Evolutionary conservation across 2,113 vertebrate genomes (phyloP).

Genomic region (Piliocolobus tephrosceles): DNA sequence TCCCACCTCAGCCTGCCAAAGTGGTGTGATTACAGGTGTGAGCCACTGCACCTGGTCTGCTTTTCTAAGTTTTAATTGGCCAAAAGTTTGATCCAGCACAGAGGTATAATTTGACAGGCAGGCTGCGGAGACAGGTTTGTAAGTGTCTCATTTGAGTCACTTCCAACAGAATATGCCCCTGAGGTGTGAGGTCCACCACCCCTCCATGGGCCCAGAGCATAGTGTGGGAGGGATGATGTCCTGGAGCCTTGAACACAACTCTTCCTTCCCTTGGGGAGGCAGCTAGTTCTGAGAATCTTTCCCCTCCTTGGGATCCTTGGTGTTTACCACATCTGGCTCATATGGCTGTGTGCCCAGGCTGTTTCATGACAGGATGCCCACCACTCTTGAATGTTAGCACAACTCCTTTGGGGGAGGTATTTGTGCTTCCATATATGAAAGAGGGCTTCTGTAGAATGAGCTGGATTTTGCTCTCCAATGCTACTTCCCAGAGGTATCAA

Average conservation of each 20-base stretch:
- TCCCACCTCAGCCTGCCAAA: no score
- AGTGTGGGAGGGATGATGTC: not conserved
- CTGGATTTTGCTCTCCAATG: not conserved
- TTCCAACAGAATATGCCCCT: not conserved
- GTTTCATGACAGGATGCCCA: not conserved
- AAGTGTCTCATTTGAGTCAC: not conserved
- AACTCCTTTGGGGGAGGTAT: not conserved
- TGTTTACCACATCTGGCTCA: not conserved
- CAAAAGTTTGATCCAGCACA: not conserved
- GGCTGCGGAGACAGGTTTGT: not conserved
- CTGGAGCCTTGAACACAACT: not conserved
- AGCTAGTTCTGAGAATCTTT: not conserved
- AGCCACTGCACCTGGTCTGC: no score
- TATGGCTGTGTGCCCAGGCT: not conserved
- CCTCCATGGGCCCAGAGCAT: not conserved
- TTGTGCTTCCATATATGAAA: slow-evolving; percentile 19
- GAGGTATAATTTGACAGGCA: not conserved
- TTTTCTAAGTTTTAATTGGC: not conserved
- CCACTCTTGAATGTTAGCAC: not conserved
- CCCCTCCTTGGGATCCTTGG: not conserved
- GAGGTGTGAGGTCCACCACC: not conserved
- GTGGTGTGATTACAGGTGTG: no score
- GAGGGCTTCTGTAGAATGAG: not conserved
- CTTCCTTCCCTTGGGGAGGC: not conserved
- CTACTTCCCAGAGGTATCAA: not conserved